Percentiles rank a stretch among this genome's conserved stretches.
Evolutionary conservation across 2,113 vertebrate species (phyloP).

Genomic region (Lamprotornis superbus): DNA sequence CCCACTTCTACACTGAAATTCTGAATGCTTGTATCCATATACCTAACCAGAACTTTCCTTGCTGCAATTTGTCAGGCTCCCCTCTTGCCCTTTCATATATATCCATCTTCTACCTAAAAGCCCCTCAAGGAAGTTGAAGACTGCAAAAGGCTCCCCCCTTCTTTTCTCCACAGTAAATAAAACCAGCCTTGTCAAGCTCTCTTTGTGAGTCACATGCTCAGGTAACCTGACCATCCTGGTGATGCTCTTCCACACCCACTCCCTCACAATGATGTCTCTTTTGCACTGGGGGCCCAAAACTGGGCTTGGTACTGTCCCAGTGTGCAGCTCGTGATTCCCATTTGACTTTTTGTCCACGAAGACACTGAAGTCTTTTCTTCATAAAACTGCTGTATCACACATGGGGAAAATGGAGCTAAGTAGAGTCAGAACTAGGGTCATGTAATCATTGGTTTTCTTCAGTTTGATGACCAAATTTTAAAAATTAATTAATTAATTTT

Average conservation of each 20-base stretch:
- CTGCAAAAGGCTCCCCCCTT: background rate
- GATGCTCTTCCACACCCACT: background rate
- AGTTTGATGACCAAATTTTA: background rate
- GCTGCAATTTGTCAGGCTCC: background rate
- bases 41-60: background rate
- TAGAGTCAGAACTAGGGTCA: background rate
- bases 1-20: background rate
- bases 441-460: background rate
- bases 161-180: background rate
- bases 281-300: background rate
- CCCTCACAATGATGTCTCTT: background rate
- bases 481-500: background rate
- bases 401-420: background rate
- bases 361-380: background rate
- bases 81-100: background rate
- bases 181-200: background rate
- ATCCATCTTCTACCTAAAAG: background rate
- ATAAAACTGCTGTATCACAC: background rate
- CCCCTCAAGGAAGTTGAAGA: background rate
- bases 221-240: background rate
- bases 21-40: background rate
- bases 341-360: background rate
- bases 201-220: rapidly evolving
- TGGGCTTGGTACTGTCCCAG: too few relatives aligned
- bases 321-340: rapidly evolving